Conservation (phyloP, 2,888 invertebrate species). For the Tetramorium bicarinatum region DNA sequence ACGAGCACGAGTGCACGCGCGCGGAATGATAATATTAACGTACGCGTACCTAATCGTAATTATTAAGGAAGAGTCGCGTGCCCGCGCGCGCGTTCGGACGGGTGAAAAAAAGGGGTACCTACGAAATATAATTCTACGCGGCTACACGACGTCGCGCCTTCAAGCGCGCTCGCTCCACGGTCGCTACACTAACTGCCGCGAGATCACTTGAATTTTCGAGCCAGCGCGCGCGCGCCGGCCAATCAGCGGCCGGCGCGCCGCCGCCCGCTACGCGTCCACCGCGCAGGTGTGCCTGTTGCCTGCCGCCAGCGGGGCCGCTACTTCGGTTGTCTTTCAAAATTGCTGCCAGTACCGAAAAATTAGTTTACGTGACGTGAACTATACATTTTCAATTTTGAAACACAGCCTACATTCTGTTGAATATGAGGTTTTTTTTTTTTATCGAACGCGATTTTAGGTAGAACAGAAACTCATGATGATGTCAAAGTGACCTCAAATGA, state of each 20-base stretch:
- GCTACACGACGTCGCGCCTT: conserved; percentile 80
- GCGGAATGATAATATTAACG: background rate
- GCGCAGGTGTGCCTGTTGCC: conserved; percentile 1
- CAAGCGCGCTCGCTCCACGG: conserved; percentile 82
- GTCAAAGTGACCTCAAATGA: too few species aligned
- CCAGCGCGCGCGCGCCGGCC: conserved; percentile 70
- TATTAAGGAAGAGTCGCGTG: background rate
- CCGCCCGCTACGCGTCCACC: background rate
- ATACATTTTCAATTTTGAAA: too few species aligned
- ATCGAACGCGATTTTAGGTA: too few species aligned
- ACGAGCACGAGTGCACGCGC: background rate
- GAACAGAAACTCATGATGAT: too few species aligned
- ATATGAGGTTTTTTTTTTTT: background rate
- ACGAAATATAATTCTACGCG: conserved; percentile 74
- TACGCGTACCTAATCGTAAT: too few species aligned
- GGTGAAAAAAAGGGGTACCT: conserved; percentile 60
- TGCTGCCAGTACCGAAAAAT: too few species aligned
- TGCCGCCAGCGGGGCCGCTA: too few species aligned
- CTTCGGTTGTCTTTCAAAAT: too few species aligned
- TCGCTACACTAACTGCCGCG: conserved; percentile 84
- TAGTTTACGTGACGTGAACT: too few species aligned
- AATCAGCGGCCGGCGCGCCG: conserved; percentile 61
- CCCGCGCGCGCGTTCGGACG: conserved; percentile 37
- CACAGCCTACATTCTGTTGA: too few species aligned
- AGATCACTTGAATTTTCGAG: conserved; percentile 82